Evolutionary conservation across 2,888 invertebrate genomes (phyloP).

Genomic region (Nephrocerus scutellatus): DNA sequence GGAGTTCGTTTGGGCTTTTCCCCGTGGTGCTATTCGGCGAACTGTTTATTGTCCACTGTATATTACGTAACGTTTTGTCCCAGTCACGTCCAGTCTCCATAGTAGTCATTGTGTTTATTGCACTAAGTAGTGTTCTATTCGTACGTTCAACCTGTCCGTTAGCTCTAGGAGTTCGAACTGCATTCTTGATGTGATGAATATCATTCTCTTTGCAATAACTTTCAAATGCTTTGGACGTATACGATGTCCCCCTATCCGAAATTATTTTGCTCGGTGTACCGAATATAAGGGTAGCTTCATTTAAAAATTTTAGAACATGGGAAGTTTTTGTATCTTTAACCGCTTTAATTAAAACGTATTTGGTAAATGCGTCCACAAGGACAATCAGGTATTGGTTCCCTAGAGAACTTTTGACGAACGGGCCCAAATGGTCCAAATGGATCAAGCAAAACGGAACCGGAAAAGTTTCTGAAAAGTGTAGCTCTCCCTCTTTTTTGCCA

Average conservation of each 20-base stretch:
- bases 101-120: conserved; percentile 12
- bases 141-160: conserved; percentile 18
- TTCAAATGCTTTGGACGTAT: conserved; percentile 23
- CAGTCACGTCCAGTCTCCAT: conserved; percentile 5
- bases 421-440: conserved; percentile 13
- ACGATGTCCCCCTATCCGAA: conserved; percentile 28
- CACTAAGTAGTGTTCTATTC: conserved; percentile 13
- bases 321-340: conserved; percentile 14
- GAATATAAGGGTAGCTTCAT: conserved; percentile 18
- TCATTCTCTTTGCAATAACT: conserved; percentile 18
- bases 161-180: conserved; percentile 25
- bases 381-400: conserved; percentile 12
- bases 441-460: conserved; percentile 9
- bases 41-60: conserved; percentile 15
- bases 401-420: conserved; percentile 11
- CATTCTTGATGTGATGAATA: conserved; percentile 25
- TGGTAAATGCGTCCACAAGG: conserved; percentile 16
- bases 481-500: conserved; percentile 6
- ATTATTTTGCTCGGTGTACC: conserved; percentile 27
- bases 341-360: conserved; percentile 10
- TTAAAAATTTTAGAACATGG: conserved; percentile 8
- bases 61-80: conserved; percentile 12
- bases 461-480: conserved; percentile 7
- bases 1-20: conserved; percentile 13
- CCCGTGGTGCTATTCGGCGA: conserved; percentile 14